Percentiles rank a stretch among this genome's conserved stretches.
phyloP scores from a whole-genome alignment of 2,888 invertebrate species.

The Gonocerus acuteangulatus region DNA sequence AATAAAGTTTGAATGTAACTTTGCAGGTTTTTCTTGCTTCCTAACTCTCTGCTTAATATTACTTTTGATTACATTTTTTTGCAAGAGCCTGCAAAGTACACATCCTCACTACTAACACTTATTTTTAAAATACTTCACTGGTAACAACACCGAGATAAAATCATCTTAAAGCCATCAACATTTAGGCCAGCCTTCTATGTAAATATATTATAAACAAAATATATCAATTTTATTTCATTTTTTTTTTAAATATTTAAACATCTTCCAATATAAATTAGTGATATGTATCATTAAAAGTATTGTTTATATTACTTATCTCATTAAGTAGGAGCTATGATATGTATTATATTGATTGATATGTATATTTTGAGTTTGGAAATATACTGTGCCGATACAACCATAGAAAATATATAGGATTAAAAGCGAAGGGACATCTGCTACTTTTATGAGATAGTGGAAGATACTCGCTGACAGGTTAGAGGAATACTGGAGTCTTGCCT shows the following conservation, averaged over 20 bases:
- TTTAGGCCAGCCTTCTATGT: slow-evolving; percentile 21
- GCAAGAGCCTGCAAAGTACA: neutral
- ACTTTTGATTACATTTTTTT: neutral
- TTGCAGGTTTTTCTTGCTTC: neutral
- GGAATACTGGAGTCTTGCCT: slow-evolving; percentile 39
- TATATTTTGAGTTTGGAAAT: slow-evolving; percentile 22
- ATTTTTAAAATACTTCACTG: slow-evolving; percentile 21
- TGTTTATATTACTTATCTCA: slow-evolving; percentile 5
- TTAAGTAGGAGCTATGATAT: slow-evolving; percentile 34
- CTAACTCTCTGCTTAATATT: neutral
- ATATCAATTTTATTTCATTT: slow-evolving; percentile 12
- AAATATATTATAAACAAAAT: slow-evolving; percentile 18
- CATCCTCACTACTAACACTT: slow-evolving; percentile 2
- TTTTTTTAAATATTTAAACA: slow-evolving; percentile 3
- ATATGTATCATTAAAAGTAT: slow-evolving; percentile 11
- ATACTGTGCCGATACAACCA: slow-evolving; percentile 35
- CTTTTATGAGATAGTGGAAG: neutral
- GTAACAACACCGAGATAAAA: slow-evolving; percentile 25
- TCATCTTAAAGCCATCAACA: slow-evolving; percentile 24
- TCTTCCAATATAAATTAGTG: slow-evolving; percentile 21
- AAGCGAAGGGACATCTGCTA: slow-evolving; percentile 13
- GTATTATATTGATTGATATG: slow-evolving; percentile 32
- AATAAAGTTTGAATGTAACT: neutral
- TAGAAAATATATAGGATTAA: slow-evolving; percentile 10
- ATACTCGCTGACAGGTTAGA: neutral